Base-by-base conservation (phyloP, 2,113 vertebrate genomes). In the Corythornis cristatus region DNA sequence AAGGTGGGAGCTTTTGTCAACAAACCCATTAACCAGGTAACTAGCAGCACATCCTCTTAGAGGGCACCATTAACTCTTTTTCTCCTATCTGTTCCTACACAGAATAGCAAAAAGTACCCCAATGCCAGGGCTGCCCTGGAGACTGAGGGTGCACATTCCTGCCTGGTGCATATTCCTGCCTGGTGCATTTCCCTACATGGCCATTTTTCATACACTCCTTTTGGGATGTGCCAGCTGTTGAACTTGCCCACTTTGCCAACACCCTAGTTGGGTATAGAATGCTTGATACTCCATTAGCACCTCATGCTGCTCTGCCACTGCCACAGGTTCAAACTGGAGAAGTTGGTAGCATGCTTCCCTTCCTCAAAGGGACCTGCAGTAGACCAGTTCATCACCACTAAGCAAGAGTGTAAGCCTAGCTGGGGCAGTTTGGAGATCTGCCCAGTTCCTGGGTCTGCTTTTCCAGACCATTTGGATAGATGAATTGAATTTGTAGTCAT, bases 1-100 rank as follows among this genome's bases (percentile, higher is more conserved):
- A 99, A 99, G 96, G 98, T 99, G 37, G 99, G 99, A 86, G 99
- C 99, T 53, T 99, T 99, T 90, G 99, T 99, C 95, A 99, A 99
- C 95, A 99, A 99, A 96, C 98, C 99, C 79, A 97, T 98, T 96
- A 98, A 98, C 87, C 99, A 99, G 98, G 99, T 99, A 95, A 97
- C 3, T 45, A 77, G 28, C 58, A 89, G 66, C 17, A n/a, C 15
- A 45, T 77, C 31, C 54, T 73, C 45, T 83, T 66, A 82, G 33
- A 68, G 35, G 37, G 46, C 67, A 75, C 37, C 7, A 2, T 53
- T n/a, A 50, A 33, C 15, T 15, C n/a, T 77, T 54, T 48, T 72
- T 64, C 28, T 77, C 29, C 17, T 16, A 42, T 61, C 42, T 42
- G 18, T 70, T 85, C 43, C 29, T 66, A 48, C n/a, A 53, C 1